Evolutionary conservation across 35 echinoderm and acorn worm genomes (phyloP).

Genomic region (Apostichopus japonicus): DNA sequence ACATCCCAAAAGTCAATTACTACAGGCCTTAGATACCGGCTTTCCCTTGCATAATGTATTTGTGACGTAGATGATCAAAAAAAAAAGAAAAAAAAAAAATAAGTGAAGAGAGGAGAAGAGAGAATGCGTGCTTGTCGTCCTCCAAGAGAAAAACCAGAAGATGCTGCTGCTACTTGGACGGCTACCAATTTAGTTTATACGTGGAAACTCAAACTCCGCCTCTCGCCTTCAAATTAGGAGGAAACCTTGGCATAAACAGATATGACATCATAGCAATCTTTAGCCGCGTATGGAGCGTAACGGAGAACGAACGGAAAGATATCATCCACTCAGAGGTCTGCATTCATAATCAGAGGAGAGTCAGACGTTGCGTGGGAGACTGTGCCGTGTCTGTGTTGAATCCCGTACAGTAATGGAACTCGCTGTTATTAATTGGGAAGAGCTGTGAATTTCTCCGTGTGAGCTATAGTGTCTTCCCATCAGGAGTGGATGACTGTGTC

Average conservation of each 20-base stretch:
- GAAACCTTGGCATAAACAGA: slow-evolving; percentile 37
- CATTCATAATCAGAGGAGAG: neutral
- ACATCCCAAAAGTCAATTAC: neutral
- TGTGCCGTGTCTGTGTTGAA: neutral
- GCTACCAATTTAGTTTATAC: neutral
- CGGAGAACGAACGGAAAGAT: neutral
- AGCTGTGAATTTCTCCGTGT: neutral
- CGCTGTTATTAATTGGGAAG: neutral
- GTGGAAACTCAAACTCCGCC: neutral
- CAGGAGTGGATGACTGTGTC: too few relatives aligned
- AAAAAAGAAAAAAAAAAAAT: neutral
- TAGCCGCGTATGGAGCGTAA: neutral
- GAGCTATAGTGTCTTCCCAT: neutral
- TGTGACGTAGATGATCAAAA: neutral
- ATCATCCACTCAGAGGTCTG: neutral
- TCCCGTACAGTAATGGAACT: neutral
- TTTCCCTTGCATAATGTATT: neutral
- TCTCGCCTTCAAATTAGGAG: neutral
- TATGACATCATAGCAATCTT: slow-evolving; percentile 43
- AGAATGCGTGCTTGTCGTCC: neutral
- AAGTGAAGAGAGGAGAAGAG: too few relatives aligned
- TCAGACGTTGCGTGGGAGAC: neutral
- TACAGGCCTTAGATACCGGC: neutral
- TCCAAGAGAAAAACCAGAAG: neutral
- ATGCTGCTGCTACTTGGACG: neutral